Conservation (phyloP, 2,113 vertebrate species). For the Odobenus rosmarus region DNA sequence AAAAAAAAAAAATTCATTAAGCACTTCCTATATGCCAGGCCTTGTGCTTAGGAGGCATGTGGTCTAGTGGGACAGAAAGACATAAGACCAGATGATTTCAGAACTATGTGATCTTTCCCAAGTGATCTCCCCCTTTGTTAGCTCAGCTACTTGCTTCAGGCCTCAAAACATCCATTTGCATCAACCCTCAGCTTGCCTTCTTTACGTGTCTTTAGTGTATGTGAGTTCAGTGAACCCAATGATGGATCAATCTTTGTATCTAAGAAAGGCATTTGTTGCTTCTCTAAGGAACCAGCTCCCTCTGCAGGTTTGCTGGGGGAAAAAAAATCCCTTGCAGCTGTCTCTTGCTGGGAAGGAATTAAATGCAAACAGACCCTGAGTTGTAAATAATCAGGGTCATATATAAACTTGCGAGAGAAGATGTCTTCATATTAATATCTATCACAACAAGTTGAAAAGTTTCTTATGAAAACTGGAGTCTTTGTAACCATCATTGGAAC, state of each 20-base stretch:
- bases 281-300: conserved; percentile 29
- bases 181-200: background rate
- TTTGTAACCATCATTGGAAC: background rate
- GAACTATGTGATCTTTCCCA: background rate
- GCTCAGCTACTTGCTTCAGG: background rate
- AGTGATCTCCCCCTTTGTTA: background rate
- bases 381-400: conserved; percentile 69
- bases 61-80: background rate
- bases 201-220: background rate
- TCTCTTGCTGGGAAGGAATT: conserved; percentile 36
- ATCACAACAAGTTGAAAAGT: background rate
- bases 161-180: background rate
- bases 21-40: background rate
- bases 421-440: background rate
- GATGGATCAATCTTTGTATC: background rate
- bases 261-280: background rate
- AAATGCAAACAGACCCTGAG: conserved; percentile 58
- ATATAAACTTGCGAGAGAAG: background rate
- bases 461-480: background rate
- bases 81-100: background rate
- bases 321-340: background rate
- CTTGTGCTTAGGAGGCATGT: background rate
- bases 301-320: conserved; percentile 28
- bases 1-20: background rate
- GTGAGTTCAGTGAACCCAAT: background rate